Evolutionary conservation across 2,797 vertebrate genomes (phyloP), one percentile per base, ranked within the genome.

Genomic region (Amniataba percoides): DNA sequence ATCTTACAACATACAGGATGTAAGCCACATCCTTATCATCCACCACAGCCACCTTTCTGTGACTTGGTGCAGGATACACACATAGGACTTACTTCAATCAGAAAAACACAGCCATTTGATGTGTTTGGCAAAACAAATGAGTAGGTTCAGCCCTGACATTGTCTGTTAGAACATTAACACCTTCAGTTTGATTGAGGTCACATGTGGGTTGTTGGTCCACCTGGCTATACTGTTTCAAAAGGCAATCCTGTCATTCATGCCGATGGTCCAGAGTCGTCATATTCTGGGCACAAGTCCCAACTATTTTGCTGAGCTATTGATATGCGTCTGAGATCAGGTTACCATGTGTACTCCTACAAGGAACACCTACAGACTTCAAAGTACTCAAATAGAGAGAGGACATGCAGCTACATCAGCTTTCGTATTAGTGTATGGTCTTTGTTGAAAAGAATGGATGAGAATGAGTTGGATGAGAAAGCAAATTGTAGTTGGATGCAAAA

Each of bases 231-330:
- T 13, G 23, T 5, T 9, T 36, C 3, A 42, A 2, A 42, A 42
- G 12, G 12, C 4, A 12, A 3, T n/a, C 27, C 55, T n/a, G 7
- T n/a, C n/a, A n/a, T n/a, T n/a, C n/a, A n/a, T n/a, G 34, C 25
- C 43, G 0, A 14, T 14, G 9, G 27, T 21, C 25, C 13, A 59
- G 27, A 23, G n/a, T 15, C 25, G 43, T 18, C 13, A 18, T 25
- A 34, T 13, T 70, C 58, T 45, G n/a, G 51, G 25, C 49, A 51
- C 13, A 14, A 21, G 45, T 74, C 53, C 39, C 23, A 34, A n/a
- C 10, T 3, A 2, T 1, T 74, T 65, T 45, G n/a, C 27, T 45
- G 27, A 23, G 10, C 21, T 16, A 40, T 51, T 67, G 25, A 25
- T 25, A 10, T 40, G 31, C 13, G 12, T n/a, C 42, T 58, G 15